phyloP scores from a whole-genome alignment of 2,888 invertebrate genomes.

The Tipula vernalis region DNA sequence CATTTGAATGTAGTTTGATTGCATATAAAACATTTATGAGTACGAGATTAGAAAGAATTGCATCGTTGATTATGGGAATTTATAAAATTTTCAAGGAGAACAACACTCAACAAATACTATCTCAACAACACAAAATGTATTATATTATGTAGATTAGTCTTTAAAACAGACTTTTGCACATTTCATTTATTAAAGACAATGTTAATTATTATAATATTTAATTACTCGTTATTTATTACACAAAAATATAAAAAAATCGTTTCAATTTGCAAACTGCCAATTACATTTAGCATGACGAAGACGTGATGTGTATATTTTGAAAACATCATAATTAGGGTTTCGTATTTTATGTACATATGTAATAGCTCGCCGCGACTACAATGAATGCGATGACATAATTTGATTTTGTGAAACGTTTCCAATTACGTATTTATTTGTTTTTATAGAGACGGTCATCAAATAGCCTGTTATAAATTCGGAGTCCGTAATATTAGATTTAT shows the following conservation, averaged over 20 bases:
- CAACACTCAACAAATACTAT: not conserved
- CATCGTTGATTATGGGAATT: not conserved
- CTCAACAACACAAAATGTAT: not conserved
- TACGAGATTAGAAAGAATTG: not conserved
- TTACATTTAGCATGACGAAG: not conserved
- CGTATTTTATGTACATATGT: not conserved
- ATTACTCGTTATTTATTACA: not conserved
- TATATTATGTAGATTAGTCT: not conserved
- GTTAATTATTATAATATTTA: not conserved
- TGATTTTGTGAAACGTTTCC: not conserved
- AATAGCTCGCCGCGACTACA: not conserved
- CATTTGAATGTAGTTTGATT: not conserved
- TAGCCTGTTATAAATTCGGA: too few species aligned
- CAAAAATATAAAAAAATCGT: not conserved
- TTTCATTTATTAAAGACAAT: not conserved
- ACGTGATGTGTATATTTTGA: not conserved
- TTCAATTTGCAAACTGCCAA: not conserved
- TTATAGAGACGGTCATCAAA: too few species aligned
- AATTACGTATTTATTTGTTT: too few species aligned
- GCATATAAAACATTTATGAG: not conserved
- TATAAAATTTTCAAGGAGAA: not conserved
- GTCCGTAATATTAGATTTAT: too few species aligned
- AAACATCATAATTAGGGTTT: not conserved
- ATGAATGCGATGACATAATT: not conserved
- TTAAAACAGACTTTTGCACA: not conserved